Evolutionary conservation across 2,113 vertebrate species (phyloP), one percentile per base, ranked within the genome.

Genomic region (Scytalopus superciliaris): DNA sequence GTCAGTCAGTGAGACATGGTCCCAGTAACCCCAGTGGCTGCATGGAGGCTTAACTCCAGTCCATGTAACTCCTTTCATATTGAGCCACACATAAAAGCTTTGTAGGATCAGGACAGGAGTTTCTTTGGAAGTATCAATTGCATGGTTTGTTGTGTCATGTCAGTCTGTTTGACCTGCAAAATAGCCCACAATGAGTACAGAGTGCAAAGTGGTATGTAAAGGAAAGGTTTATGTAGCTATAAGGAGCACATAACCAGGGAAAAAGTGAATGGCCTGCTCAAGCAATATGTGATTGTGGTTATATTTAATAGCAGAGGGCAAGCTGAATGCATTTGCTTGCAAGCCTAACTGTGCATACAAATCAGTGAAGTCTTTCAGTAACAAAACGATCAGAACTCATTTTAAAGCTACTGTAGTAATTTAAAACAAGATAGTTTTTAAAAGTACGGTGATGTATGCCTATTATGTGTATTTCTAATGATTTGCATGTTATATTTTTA

Each of bases 361-460:
- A 86, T 94, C 60, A 84, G 47, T 28, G n/a, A 75, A 91, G 37
- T 86, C 64, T 91, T 55, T 28, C 33, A 84, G 62, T 82, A 82
- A 56, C 31, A 42, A 63, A 74, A 88, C 89, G 67, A 82, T 83
- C 90, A 63, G 74, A 87, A 91, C 64, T 90, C 24, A 47, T 85
- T 91, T 95, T 63, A 84, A 84, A 90, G 63, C 68, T 68, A 49
- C 76, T 91, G 84, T 2, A 59, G 45, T 76, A 72, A 94, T 94
- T 93, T 85, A 68, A 91, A 96, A 69, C 14, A 81, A 83, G 31
- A 35, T 39, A 13, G 35, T 72, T 93, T 73, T 87, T n/a, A 14
- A 55, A 95, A 90, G 64, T 44, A 53, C 33, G 57, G 28, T 57
- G 39, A 60, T 33, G 8, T 70, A 28, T 78, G 85, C 42, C 28